These are phyloP conservation scores for Melipona quadrifasciata DNA, from an alignment of 1,140 invertebrate genomes.

Conservation along the genomic window DNA sequence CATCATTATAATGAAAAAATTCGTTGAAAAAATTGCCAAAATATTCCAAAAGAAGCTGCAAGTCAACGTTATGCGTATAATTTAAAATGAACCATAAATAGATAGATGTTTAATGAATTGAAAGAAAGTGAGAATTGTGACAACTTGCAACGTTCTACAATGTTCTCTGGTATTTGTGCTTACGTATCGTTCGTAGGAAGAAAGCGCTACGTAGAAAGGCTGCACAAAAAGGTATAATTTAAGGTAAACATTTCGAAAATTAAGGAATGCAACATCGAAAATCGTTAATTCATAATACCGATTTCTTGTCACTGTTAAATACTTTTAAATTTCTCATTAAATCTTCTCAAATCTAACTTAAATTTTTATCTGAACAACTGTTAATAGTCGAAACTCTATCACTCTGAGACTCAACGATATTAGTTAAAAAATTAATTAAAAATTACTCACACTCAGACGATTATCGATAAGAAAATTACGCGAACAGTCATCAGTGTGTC, in stretches of 20 bases:
- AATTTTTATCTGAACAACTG: neutral
- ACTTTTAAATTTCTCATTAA: neutral
- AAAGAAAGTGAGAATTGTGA: neutral
- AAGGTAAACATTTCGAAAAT: conserved; percentile 11
- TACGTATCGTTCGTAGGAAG: conserved; percentile 77
- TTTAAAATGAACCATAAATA: neutral
- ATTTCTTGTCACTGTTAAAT: neutral
- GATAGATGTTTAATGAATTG: neutral
- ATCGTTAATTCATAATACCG: neutral
- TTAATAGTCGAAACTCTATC: no score
- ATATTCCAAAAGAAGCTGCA: neutral
- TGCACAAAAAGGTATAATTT: conserved; percentile 66
- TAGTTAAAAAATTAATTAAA: no score
- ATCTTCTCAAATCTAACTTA: neutral
- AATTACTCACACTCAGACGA: no score
- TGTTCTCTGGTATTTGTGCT: conserved; percentile 62
- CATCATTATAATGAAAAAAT: neutral
- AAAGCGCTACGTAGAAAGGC: conserved; percentile 76
- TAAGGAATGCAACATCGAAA: neutral
- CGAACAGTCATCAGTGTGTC: no score
- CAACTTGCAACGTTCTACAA: conserved; percentile 3
- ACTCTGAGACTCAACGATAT: neutral
- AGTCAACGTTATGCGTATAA: neutral
- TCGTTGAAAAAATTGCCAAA: neutral
- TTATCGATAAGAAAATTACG: no score